Evolutionary conservation across 2,113 vertebrate species (phyloP).

Genomic region (Elaphurus davidianus): DNA sequence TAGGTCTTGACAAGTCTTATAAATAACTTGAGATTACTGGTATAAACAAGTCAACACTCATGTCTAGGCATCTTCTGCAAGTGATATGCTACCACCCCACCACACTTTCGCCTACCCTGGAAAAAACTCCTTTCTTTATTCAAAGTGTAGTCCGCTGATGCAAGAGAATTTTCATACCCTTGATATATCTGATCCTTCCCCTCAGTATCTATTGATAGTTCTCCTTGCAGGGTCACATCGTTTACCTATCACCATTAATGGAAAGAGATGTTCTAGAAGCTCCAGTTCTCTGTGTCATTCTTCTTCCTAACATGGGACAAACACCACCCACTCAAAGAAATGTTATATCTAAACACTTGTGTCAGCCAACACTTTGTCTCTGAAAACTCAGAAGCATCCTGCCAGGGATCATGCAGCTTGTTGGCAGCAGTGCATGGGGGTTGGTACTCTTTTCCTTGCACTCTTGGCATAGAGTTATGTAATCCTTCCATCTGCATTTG

Average conservation of each 20-base stretch:
- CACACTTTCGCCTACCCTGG: neutral
- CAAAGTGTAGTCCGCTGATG: neutral
- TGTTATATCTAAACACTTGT: neutral
- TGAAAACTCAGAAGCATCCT: neutral
- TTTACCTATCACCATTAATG: neutral
- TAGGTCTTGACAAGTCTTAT: neutral
- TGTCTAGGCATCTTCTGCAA: neutral
- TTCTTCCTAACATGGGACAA: neutral
- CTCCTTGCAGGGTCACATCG: rapidly evolving
- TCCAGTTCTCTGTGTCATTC: neutral
- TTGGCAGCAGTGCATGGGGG: neutral
- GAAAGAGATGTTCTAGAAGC: neutral
- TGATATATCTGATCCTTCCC: neutral
- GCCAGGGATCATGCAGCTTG: neutral
- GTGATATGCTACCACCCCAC: neutral
- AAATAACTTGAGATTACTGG: neutral
- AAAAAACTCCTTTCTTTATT: neutral
- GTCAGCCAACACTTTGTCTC: neutral
- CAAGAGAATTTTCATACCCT: neutral
- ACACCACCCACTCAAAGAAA: neutral
- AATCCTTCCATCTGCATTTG: neutral
- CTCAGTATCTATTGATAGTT: neutral
- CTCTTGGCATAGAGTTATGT: neutral
- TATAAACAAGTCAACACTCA: neutral
- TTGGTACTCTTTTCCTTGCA: neutral